phyloP scores from a whole-genome alignment of 2,113 vertebrate species.

The Centrocercus urophasianus region DNA sequence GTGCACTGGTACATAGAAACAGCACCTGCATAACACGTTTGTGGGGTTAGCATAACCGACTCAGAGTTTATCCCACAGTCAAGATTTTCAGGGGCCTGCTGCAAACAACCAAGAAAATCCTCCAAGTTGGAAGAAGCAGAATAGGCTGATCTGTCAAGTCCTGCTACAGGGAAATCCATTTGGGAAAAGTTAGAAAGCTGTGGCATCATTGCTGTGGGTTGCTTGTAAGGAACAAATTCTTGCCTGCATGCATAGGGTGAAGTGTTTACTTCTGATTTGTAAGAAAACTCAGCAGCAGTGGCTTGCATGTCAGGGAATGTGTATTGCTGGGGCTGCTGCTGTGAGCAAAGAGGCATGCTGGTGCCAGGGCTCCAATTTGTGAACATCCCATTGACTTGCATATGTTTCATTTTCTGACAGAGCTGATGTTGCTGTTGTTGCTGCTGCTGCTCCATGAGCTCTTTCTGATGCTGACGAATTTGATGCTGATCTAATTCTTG shows the following conservation, averaged over 20 bases:
- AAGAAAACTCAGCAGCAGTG: slow-evolving; percentile 64
- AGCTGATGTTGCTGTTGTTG: slow-evolving; percentile 79
- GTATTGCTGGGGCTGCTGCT: slow-evolving; percentile 72
- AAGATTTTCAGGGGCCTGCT: slow-evolving; percentile 73
- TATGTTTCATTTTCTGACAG: slow-evolving; percentile 82
- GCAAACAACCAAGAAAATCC: slow-evolving; percentile 79
- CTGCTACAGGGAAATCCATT: slow-evolving; percentile 71
- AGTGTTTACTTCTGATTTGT: slow-evolving; percentile 75
- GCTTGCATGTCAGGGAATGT: slow-evolving; percentile 65
- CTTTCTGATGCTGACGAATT: slow-evolving; percentile 67
- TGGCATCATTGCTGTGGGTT: slow-evolving; percentile 29
- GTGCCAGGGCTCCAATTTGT: slow-evolving; percentile 67
- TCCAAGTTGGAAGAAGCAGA: slow-evolving; percentile 73
- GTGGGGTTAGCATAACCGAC: slow-evolving; percentile 46
- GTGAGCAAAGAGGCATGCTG: slow-evolving; percentile 60
- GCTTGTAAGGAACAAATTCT: slow-evolving; percentile 74
- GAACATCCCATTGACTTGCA: slow-evolving; percentile 79
- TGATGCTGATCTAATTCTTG: slow-evolving; percentile 64
- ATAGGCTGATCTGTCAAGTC: slow-evolving; percentile 72
- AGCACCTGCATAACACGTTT: slow-evolving; percentile 75
- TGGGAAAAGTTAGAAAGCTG: slow-evolving; percentile 69
- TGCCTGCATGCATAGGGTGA: slow-evolving; percentile 72
- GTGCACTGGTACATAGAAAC: slow-evolving; percentile 80
- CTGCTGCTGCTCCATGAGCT: slow-evolving; percentile 45
- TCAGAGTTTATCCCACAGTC: slow-evolving; percentile 68